Percentiles rank a stretch among this genome's conserved stretches.
Evolutionary conservation across 1,140 invertebrate genomes (phyloP).

Genomic region (roundworm (Caenorhabditis elegans)): WBcel235 BX284605.5:7177501-7178000

Average conservation of each 20-base stretch:
- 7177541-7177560: constrained; percentile 62
- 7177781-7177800: constrained; percentile 66
- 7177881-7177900: constrained; percentile 63
- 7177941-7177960: constrained; percentile 6
- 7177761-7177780: constrained; percentile 61
- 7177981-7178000: not conserved
- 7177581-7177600: constrained; percentile 64
- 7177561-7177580: constrained; percentile 64
- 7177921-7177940: constrained; percentile 31
- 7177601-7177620: constrained; percentile 19
- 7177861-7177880: constrained; percentile 62
- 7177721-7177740: constrained; percentile 63
- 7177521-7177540: constrained; percentile 61
- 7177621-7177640: not conserved
- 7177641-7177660: not conserved
- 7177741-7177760: constrained; percentile 63
- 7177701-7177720: constrained; percentile 67
- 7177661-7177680: not conserved
- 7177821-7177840: constrained; percentile 62
- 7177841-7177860: constrained; percentile 65
- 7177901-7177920: constrained; percentile 63
- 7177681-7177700: constrained; percentile 60
- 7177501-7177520: constrained; percentile 64
- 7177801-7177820: constrained; percentile 63
- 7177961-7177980: not conserved